phyloP scores from a whole-genome alignment of 2,113 vertebrate species.

The Xiphophorus maculatus region DNA sequence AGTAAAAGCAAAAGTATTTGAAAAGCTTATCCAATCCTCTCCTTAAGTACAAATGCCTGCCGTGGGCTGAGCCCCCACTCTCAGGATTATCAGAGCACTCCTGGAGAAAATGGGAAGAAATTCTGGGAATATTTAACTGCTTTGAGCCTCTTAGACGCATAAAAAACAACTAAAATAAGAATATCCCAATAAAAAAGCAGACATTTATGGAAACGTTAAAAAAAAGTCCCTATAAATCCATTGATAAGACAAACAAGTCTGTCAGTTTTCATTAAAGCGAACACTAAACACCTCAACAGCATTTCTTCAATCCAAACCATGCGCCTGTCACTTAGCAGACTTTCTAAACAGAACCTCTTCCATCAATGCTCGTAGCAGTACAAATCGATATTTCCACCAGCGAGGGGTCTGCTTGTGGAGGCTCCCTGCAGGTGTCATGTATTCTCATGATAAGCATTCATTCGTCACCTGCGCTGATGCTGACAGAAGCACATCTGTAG shows the following conservation, averaged over 20 bases:
- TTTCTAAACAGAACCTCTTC: conserved; percentile 3
- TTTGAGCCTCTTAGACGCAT: too few relatives aligned
- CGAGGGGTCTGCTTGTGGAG: background rate
- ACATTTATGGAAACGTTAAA: background rate
- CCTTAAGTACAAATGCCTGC: too few relatives aligned
- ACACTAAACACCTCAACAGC: conserved; percentile 2
- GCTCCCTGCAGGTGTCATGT: background rate
- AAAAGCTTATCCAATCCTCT: too few relatives aligned
- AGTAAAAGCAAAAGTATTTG: too few relatives aligned
- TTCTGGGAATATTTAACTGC: background rate
- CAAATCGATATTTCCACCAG: conserved; percentile 27
- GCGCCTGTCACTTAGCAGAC: conserved; percentile 27
- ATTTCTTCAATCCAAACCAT: background rate
- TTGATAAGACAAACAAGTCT: conserved; percentile 2
- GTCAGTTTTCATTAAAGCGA: conserved; percentile 15
- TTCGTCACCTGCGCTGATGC: conserved; percentile 9
- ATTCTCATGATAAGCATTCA: conserved; percentile 31
- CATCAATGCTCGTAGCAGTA: conserved; percentile 13
- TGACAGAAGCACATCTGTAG: conserved; percentile 51
- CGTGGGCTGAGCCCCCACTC: too few relatives aligned
- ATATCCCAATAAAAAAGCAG: background rate
- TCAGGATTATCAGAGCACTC: background rate
- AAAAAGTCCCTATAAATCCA: background rate
- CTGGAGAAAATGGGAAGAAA: background rate
- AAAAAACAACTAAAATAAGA: background rate